A percentile compares a stretch with the other conserved stretches of the same genome.
Conservation (phyloP, 2,113 vertebrate genomes). For the Brachyistius frenatus region DNA sequence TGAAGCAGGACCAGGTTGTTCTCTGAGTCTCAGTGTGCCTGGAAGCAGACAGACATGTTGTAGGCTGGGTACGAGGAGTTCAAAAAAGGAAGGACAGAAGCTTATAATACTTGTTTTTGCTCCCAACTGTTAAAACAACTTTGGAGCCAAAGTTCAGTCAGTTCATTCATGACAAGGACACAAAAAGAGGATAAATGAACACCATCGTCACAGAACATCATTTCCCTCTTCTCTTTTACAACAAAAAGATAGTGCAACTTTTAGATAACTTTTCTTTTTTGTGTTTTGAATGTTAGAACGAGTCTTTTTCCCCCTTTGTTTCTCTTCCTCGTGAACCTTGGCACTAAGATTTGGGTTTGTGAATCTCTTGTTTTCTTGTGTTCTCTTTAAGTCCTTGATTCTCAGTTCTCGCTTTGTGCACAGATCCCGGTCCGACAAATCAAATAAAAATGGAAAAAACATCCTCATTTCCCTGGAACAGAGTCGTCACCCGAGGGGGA, state of each 20-base stretch:
- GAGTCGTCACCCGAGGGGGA: slow-evolving; percentile 29
- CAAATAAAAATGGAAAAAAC: slow-evolving; percentile 33
- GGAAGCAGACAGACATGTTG: slow-evolving; percentile 73
- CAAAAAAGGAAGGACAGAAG: slow-evolving; percentile 76
- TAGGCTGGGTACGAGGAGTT: slow-evolving; percentile 81
- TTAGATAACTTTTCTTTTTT: slow-evolving; percentile 77
- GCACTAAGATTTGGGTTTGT: slow-evolving; percentile 92
- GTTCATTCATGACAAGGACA: slow-evolving; percentile 85
- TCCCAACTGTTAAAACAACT: slow-evolving; percentile 77
- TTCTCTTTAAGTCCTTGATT: slow-evolving; percentile 71
- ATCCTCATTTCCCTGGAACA: slow-evolving; percentile 62
- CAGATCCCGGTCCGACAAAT: slow-evolving; percentile 77
- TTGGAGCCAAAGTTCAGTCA: slow-evolving; percentile 78
- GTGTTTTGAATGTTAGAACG: slow-evolving; percentile 85
- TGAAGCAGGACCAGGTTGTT: slow-evolving; percentile 59
- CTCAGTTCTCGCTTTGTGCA: slow-evolving; percentile 80
- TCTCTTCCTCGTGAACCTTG: slow-evolving; percentile 89
- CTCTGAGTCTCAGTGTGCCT: slow-evolving; percentile 76
- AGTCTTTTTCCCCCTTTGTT: slow-evolving; percentile 82
- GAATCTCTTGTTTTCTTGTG: slow-evolving; percentile 70
- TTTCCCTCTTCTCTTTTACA: slow-evolving; percentile 85
- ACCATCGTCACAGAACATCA: slow-evolving; percentile 79
- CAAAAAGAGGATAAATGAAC: slow-evolving; percentile 72
- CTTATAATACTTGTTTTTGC: slow-evolving; percentile 78
- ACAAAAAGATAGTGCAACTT: slow-evolving; percentile 97